Conservation (phyloP, 2,888 invertebrate genomes). For the Timema podura region DNA sequence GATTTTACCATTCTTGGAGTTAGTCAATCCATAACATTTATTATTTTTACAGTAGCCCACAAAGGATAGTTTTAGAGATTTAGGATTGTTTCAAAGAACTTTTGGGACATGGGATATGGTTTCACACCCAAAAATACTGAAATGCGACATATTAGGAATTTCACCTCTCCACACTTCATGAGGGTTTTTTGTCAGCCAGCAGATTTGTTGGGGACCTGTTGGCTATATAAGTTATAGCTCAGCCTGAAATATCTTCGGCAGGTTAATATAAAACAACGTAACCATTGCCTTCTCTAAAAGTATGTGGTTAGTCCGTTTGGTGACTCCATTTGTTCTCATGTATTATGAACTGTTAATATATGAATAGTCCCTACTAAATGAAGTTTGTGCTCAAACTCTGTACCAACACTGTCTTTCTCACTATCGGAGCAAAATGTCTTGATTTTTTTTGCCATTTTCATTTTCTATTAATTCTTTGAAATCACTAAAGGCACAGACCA, state of each 20-base stretch:
- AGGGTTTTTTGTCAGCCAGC: background rate
- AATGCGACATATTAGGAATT: background rate
- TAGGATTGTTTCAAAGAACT: background rate
- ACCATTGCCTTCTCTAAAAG: background rate
- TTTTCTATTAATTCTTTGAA: background rate
- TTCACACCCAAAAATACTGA: constrained; percentile 1
- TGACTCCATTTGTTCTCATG: background rate
- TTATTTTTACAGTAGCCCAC: background rate
- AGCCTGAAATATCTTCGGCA: background rate
- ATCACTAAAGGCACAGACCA: background rate
- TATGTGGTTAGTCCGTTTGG: background rate
- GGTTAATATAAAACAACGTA: background rate
- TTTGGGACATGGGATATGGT: background rate
- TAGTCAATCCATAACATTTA: no score
- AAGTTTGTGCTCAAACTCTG: background rate
- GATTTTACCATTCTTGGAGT: background rate
- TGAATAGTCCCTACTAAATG: background rate
- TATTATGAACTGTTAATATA: background rate
- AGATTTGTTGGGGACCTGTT: background rate
- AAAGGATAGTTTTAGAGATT: background rate
- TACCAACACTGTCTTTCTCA: background rate
- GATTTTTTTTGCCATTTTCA: background rate
- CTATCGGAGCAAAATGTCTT: background rate
- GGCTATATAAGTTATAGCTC: background rate
- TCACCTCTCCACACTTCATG: background rate